Conservation (phyloP, 2,113 vertebrate species). For the Peromyscus polionotus region DNA sequence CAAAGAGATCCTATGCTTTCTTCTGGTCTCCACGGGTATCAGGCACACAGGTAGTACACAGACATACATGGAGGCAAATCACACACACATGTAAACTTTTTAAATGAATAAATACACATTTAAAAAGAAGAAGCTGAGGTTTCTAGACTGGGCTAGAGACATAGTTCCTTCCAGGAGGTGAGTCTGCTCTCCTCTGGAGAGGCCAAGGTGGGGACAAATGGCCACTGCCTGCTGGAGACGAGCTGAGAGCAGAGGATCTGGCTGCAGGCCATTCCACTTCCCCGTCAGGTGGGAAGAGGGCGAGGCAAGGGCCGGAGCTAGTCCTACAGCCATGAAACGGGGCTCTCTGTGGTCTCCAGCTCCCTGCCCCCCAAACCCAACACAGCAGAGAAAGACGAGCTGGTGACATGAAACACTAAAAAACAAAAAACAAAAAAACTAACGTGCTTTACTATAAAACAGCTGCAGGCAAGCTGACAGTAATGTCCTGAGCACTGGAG, state of each 20-base stretch:
- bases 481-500: not conserved
- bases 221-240: not conserved
- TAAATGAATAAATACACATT: not conserved
- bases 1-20: not conserved
- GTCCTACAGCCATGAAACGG: too few species aligned
- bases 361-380: not conserved
- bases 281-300: not conserved
- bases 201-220: not conserved
- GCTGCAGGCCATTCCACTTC: too few species aligned
- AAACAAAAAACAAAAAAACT: not conserved
- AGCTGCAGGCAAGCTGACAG: not conserved
- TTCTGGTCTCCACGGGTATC: not conserved
- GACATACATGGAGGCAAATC: not conserved
- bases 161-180: not conserved
- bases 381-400: not conserved
- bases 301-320: not conserved
- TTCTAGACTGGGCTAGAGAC: rapidly evolving
- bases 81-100: not conserved
- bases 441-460: conserved; percentile 78
- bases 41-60: not conserved
- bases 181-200: not conserved
- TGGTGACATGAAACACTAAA: conserved; percentile 20
- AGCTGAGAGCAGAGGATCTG: not conserved
- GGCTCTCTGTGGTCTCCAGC: too few species aligned
- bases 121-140: not conserved